phyloP scores from a whole-genome alignment of 2,888 invertebrate genomes.

The Drosophila maculinotata region DNA sequence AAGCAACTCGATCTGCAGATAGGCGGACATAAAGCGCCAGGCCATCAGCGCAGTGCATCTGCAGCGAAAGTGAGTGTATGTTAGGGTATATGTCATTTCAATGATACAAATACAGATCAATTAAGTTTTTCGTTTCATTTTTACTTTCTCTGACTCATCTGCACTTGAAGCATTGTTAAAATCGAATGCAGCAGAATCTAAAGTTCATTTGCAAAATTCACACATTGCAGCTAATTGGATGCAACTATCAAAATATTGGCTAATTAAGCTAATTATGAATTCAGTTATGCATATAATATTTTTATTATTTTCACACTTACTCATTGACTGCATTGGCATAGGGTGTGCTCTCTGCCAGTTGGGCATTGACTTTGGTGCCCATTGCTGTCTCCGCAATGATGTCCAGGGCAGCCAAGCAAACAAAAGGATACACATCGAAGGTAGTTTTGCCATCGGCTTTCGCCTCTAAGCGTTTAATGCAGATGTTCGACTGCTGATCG shows the following conservation, averaged over 20 bases:
- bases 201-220: too few relatives aligned
- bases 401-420: conserved; percentile 87
- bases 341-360: conserved; percentile 87
- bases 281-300: background rate
- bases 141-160: too few relatives aligned
- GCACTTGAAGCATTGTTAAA: too few relatives aligned
- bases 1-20: conserved; percentile 63
- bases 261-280: background rate
- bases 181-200: too few relatives aligned
- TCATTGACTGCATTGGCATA: conserved; percentile 90
- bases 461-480: conserved; percentile 87
- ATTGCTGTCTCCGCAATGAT: conserved; percentile 85
- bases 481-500: conserved; percentile 87
- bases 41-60: conserved; percentile 73
- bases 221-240: too few relatives aligned
- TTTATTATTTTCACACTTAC: conserved; percentile 84
- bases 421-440: conserved; percentile 88
- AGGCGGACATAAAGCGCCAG: conserved; percentile 72
- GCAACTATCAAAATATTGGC: too few relatives aligned
- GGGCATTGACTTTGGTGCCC: conserved; percentile 84
- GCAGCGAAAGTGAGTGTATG: background rate
- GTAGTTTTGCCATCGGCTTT: conserved; percentile 78
- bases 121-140: too few relatives aligned
- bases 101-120: background rate
- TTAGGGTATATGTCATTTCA: too few relatives aligned